These are phyloP conservation scores for Pandemis corylana DNA, from an alignment of 2,888 invertebrate species.

Conservation along the genomic window DNA sequence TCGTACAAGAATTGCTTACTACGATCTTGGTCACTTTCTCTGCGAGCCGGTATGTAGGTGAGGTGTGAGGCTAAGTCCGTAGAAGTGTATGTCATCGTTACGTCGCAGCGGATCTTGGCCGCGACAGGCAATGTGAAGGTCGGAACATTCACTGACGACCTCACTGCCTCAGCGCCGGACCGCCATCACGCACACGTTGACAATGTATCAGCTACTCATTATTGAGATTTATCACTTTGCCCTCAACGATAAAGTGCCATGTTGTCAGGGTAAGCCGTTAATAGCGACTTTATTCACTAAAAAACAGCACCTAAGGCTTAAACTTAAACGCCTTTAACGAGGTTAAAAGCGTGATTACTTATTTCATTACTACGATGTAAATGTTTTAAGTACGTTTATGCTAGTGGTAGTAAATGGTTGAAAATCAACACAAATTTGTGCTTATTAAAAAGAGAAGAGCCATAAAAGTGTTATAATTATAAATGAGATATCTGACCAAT, in stretches of 20 bases:
- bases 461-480: slow-evolving; percentile 21
- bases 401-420: background rate
- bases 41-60: slow-evolving; percentile 48
- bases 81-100: slow-evolving; percentile 54
- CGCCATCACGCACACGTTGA: slow-evolving; percentile 21
- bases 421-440: background rate
- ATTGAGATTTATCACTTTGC: slow-evolving; percentile 21
- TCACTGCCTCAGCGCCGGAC: slow-evolving; percentile 46
- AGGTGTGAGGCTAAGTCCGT: slow-evolving; percentile 50
- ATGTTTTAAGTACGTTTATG: background rate
- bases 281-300: background rate
- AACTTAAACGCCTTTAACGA: background rate
- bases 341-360: background rate
- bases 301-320: background rate
- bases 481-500: slow-evolving; percentile 13
- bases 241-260: background rate
- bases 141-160: slow-evolving; percentile 68
- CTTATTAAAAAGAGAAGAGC: background rate
- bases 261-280: background rate
- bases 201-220: slow-evolving; percentile 29
- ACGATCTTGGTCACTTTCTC: slow-evolving; percentile 57
- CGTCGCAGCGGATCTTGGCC: slow-evolving; percentile 63
- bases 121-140: slow-evolving; percentile 73
- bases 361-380: background rate
- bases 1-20: slow-evolving; percentile 41